phyloP scores from a whole-genome alignment of 2,888 invertebrate species.

The Argyresthia goedartella region DNA sequence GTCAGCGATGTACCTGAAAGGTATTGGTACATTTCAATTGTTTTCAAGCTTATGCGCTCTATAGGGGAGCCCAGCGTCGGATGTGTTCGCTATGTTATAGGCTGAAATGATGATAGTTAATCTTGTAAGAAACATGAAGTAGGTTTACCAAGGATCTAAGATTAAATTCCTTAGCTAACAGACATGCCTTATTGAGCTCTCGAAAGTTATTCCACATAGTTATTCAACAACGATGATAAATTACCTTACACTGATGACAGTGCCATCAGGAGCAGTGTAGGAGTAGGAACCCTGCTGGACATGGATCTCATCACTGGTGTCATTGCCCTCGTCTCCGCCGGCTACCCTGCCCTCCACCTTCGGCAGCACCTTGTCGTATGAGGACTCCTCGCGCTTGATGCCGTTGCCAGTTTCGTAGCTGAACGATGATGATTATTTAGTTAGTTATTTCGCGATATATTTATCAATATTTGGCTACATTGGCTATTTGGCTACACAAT shows the following conservation, averaged over 20 bases:
- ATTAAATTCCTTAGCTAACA: background rate
- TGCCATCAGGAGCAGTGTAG: conserved; percentile 79
- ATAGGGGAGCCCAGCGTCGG: no score
- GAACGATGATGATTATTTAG: background rate
- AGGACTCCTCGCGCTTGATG: conserved; percentile 80
- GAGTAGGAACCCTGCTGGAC: conserved; percentile 78
- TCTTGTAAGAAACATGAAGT: no score
- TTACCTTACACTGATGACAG: conserved; percentile 72
- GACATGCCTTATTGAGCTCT: no score
- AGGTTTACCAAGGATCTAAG: background rate
- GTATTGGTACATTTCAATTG: background rate
- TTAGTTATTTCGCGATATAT: background rate
- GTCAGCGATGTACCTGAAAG: conserved; percentile 74
- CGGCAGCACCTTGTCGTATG: conserved; percentile 75
- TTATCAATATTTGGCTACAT: no score
- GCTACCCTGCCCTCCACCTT: conserved; percentile 45
- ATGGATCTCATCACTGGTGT: conserved; percentile 66
- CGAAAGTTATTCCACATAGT: no score
- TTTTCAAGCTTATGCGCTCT: no score
- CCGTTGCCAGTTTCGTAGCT: conserved; percentile 86
- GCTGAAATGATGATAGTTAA: no score
- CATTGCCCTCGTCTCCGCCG: conserved; percentile 68
- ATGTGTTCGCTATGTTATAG: no score
- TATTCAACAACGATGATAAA: background rate
- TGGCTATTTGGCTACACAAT: no score